These are phyloP conservation scores for Notolabrus celidotus DNA, from an alignment of 2,797 vertebrate genomes.

Conservation along the genomic window DNA sequence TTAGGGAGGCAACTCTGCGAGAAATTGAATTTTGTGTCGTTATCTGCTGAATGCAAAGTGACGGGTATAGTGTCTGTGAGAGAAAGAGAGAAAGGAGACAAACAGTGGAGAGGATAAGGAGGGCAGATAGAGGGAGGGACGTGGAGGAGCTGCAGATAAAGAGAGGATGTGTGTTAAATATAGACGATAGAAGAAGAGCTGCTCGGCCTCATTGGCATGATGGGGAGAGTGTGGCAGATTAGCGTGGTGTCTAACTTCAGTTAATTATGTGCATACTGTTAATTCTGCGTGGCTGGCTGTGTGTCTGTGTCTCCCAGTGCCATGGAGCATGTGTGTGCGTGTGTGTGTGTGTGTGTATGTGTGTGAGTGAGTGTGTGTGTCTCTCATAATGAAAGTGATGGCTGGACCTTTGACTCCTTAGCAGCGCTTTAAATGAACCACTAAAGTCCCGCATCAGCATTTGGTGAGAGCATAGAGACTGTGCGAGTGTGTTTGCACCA, in stretches of 20 bases:
- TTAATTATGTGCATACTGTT: conserved; percentile 74
- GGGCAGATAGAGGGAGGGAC: conserved; percentile 23
- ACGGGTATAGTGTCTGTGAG: conserved; percentile 52
- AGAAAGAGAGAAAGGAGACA: conserved; percentile 38
- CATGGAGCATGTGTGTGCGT: conserved; percentile 4
- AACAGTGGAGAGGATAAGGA: conserved; percentile 27
- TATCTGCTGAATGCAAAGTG: conserved; percentile 77
- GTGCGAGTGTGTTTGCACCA: conserved; percentile 24
- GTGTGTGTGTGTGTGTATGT: conserved; percentile 11
- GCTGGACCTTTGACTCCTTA: conserved; percentile 71
- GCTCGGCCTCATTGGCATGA: conserved; percentile 58
- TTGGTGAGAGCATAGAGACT: conserved; percentile 46
- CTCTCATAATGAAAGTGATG: conserved; percentile 67
- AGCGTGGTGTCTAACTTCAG: conserved; percentile 59
- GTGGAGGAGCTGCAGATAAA: conserved; percentile 36
- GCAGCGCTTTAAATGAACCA: conserved; percentile 68
- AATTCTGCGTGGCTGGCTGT: conserved; percentile 61
- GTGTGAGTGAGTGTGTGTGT: conserved; percentile 10
- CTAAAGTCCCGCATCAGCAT: conserved; percentile 70
- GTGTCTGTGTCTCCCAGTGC: conserved; percentile 50
- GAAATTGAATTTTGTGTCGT: conserved; percentile 82
- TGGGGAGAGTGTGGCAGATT: conserved; percentile 55
- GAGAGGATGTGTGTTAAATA: conserved; percentile 31
- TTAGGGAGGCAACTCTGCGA: conserved; percentile 73
- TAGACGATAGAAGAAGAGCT: conserved; percentile 37